Evolutionary conservation across 2,113 vertebrate genomes (phyloP).

Genomic region (Prionailurus viverrinus): DNA sequence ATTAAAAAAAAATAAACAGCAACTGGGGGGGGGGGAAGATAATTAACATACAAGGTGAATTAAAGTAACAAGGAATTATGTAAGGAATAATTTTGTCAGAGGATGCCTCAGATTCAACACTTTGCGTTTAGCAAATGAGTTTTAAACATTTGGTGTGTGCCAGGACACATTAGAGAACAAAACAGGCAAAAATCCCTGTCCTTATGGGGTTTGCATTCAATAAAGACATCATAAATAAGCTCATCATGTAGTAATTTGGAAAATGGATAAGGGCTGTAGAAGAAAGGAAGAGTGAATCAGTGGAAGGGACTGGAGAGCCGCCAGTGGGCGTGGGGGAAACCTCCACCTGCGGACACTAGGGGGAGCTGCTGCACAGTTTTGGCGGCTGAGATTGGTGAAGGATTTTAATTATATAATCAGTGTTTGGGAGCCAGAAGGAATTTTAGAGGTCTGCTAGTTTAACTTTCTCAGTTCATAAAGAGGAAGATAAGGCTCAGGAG

Average conservation of each 20-base stretch:
- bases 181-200: background rate
- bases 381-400: background rate
- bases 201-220: background rate
- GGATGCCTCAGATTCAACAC: background rate
- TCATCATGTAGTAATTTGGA: background rate
- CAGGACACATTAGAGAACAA: background rate
- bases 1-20: background rate
- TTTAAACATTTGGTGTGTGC: background rate
- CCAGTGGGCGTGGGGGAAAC: rapidly evolving
- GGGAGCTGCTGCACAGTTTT: background rate
- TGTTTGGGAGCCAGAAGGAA: background rate
- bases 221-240: background rate
- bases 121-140: background rate
- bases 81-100: background rate
- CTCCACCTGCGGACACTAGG: background rate
- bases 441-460: constrained; percentile 50
- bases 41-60: background rate
- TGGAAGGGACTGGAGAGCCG: too few species aligned
- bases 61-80: background rate
- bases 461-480: constrained; percentile 5
- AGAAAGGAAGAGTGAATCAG: background rate
- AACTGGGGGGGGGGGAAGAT: background rate
- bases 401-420: background rate
- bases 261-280: background rate
- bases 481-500: constrained; percentile 17